Evolutionary conservation across 2,888 invertebrate species (phyloP).

Genomic region (Nephrotoma appendiculata): DNA sequence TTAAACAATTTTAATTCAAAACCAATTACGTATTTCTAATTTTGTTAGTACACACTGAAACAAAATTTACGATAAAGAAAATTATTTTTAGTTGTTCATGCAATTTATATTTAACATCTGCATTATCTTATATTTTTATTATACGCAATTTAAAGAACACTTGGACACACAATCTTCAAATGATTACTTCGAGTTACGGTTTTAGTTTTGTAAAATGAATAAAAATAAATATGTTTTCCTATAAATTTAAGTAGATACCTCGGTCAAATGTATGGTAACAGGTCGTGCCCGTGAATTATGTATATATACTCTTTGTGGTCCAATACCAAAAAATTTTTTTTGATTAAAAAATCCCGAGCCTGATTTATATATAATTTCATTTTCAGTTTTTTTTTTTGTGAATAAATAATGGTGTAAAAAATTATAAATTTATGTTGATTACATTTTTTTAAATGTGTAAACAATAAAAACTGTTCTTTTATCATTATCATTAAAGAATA

Average conservation of each 20-base stretch:
- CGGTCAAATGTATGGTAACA: constrained; percentile 6
- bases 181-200: neutral
- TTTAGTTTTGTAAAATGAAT: neutral
- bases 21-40: neutral
- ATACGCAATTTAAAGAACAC: neutral
- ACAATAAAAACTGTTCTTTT: neutral
- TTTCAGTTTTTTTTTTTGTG: neutral
- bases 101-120: neutral
- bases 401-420: neutral
- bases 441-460: neutral
- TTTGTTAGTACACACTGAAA: neutral
- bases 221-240: neutral
- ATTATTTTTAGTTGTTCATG: neutral
- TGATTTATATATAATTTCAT: neutral
- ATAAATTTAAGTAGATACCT: constrained; percentile 2
- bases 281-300: constrained; percentile 3
- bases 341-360: constrained; percentile 2
- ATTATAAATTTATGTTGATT: neutral
- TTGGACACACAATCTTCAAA: neutral
- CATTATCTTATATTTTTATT: neutral
- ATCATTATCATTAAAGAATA: neutral
- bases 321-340: constrained; percentile 7
- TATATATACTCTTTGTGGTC: constrained; percentile 6
- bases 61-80: neutral
- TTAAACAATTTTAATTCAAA: neutral